Evolutionary conservation across 1,140 invertebrate genomes (phyloP).

Genomic region (Drosophila littoralis): DNA sequence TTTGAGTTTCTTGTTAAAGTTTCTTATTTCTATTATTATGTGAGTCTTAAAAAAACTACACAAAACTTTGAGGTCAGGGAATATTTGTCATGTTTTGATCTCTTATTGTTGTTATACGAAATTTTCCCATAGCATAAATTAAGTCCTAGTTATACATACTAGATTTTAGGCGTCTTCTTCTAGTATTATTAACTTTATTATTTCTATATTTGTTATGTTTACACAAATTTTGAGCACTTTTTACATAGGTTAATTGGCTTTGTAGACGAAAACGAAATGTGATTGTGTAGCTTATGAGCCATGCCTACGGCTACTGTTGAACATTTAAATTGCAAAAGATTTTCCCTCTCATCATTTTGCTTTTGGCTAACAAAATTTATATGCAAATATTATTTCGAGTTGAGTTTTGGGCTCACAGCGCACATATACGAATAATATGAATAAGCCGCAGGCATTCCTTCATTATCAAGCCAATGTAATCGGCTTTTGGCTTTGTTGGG

Average conservation of each 20-base stretch:
- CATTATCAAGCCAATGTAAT: slow-evolving; percentile 21
- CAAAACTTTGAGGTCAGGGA: no score
- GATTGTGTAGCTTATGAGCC: not conserved
- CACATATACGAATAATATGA: slow-evolving; percentile 9
- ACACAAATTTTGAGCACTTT: not conserved
- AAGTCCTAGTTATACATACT: no score
- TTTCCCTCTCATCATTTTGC: not conserved
- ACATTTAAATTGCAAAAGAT: not conserved
- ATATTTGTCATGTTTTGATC: no score
- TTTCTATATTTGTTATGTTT: not conserved
- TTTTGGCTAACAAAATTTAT: not conserved
- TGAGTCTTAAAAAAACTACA: no score
- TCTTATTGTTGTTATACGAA: no score
- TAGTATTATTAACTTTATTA: no score
- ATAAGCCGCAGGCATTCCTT: slow-evolving; percentile 22
- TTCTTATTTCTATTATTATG: no score
- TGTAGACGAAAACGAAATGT: not conserved
- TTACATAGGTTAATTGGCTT: not conserved
- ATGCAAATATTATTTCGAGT: slow-evolving; percentile 15
- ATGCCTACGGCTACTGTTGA: no score
- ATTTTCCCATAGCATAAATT: no score
- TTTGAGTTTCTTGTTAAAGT: no score
- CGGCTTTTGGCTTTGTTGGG: not conserved
- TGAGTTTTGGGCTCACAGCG: not conserved
- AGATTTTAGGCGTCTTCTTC: no score